These are phyloP conservation scores for Cynodonichthys magdalenae DNA, from an alignment of 2,797 vertebrate genomes.

Conservation along the genomic window DNA sequence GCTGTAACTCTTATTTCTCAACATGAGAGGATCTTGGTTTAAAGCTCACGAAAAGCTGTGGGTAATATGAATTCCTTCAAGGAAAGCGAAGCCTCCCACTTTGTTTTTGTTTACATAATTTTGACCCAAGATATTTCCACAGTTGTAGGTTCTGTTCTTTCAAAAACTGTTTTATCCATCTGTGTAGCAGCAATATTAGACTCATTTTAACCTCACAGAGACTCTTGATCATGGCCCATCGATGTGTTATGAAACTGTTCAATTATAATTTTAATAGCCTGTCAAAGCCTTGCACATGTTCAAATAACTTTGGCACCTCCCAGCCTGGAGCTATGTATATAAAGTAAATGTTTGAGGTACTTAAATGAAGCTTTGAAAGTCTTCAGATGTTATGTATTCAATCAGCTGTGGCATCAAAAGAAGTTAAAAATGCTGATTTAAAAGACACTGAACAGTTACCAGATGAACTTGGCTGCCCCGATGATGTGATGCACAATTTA, in stretches of 20 bases:
- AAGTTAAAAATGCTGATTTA: constrained; percentile 19
- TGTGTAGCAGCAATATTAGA: no score
- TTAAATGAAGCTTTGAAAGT: constrained; percentile 7
- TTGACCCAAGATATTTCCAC: no score
- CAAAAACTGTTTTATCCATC: no score
- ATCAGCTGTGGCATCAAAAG: constrained; percentile 24
- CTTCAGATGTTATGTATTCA: constrained; percentile 11
- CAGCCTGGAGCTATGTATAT: neutral
- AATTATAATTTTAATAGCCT: neutral
- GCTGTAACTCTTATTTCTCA: no score
- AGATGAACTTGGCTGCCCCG: constrained; percentile 20
- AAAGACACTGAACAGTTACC: constrained; percentile 28
- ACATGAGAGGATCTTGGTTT: no score
- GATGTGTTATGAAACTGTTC: neutral
- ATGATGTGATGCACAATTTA: constrained; percentile 39
- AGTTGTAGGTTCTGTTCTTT: no score
- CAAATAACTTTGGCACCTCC: neutral
- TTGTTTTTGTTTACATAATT: no score
- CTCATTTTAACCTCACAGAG: no score
- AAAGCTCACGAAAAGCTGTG: no score
- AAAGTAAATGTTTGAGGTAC: constrained; percentile 8
- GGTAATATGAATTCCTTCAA: no score
- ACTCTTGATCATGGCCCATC: no score
- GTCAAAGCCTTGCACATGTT: neutral
- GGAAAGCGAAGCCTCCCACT: no score